These are phyloP conservation scores for Tokudaia tokunoshimensis DNA, from an alignment of 2,797 vertebrate genomes.

Conservation along the genomic window DNA sequence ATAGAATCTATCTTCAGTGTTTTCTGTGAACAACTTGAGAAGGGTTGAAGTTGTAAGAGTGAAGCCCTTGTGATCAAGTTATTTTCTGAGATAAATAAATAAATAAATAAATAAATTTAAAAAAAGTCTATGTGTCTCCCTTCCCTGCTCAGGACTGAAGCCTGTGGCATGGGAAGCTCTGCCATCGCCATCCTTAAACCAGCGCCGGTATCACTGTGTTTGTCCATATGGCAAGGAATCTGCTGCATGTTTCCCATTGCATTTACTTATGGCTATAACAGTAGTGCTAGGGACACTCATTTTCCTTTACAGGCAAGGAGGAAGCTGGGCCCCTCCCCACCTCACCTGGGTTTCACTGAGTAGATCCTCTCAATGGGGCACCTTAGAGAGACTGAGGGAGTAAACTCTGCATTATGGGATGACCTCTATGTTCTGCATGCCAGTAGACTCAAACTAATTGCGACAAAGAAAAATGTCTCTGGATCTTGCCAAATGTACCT, in stretches of 20 bases:
- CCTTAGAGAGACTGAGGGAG: background rate
- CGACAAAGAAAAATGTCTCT: background rate
- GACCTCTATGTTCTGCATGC: background rate
- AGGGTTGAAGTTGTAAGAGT: background rate
- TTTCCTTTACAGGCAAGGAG: background rate
- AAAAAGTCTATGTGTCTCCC: background rate
- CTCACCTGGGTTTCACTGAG: background rate
- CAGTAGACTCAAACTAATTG: background rate
- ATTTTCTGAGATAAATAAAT: background rate
- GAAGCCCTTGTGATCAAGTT: background rate
- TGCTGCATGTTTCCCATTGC: background rate
- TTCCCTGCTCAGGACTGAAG: too few relatives aligned
- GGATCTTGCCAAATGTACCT: background rate
- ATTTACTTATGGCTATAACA: background rate
- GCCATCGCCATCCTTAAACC: background rate
- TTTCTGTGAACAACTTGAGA: background rate
- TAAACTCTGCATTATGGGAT: background rate
- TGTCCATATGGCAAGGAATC: background rate
- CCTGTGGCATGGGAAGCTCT: background rate
- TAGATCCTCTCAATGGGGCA: background rate
- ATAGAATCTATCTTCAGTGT: conserved; percentile 38
- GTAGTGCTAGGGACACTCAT: background rate
- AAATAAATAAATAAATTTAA: too few relatives aligned
- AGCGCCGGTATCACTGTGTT: background rate
- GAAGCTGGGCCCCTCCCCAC: background rate